A percentile compares a stretch with the other conserved stretches of the same genome.
Conservation (phyloP, 2,888 invertebrate genomes). For the Phragmatobia fuliginosa region DNA sequence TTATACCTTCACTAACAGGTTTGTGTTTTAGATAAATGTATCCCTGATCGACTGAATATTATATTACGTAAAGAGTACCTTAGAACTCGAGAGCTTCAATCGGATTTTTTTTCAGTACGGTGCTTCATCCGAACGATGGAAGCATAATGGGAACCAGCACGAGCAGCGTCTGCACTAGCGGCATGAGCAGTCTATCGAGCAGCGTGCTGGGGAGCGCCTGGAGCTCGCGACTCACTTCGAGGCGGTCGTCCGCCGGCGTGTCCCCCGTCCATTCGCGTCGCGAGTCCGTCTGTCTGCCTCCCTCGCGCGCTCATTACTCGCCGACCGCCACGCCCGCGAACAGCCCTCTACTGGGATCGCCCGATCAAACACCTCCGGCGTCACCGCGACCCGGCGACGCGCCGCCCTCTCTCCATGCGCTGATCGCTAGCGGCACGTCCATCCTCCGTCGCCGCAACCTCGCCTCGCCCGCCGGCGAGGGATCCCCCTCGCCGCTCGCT, state of each 20-base stretch:
- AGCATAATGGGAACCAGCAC: constrained; percentile 90
- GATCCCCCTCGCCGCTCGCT: constrained; percentile 88
- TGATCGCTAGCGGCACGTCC: constrained; percentile 83
- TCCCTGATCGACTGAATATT: background rate
- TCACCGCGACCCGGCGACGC: constrained; percentile 89
- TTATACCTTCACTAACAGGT: constrained; percentile 94
- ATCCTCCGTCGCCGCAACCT: constrained; percentile 83
- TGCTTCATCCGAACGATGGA: constrained; percentile 96
- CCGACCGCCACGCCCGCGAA: constrained; percentile 96
- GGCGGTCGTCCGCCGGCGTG: constrained; percentile 82
- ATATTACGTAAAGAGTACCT: background rate
- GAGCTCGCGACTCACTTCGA: constrained; percentile 89
- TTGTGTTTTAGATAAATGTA: background rate
- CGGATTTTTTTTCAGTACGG: constrained; percentile 87
- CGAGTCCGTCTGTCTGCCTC: constrained; percentile 92
- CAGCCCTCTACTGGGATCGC: constrained; percentile 90
- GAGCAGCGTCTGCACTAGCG: constrained; percentile 87
- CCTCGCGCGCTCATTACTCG: constrained; percentile 90
- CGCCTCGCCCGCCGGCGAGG: constrained; percentile 86
- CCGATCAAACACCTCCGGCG: constrained; percentile 81
- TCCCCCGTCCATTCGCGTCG: constrained; percentile 89
- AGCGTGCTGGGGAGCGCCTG: constrained; percentile 85
- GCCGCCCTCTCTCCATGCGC: constrained; percentile 82
- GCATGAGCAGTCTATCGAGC: constrained; percentile 84
- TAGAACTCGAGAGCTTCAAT: background rate